Evolutionary conservation across 1,140 invertebrate species (phyloP).

Genomic region (Acyrthosiphon pisum): DNA sequence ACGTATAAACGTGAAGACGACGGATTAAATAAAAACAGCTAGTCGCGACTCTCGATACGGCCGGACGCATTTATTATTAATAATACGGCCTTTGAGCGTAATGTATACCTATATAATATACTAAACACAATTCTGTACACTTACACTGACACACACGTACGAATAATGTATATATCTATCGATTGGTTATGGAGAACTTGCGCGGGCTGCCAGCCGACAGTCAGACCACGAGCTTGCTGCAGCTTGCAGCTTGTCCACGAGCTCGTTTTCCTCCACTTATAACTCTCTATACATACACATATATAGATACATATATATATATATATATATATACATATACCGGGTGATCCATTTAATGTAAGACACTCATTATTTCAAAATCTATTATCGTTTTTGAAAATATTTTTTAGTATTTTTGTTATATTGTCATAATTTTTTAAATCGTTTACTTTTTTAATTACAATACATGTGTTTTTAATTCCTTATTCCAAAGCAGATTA

Average conservation of each 20-base stretch:
- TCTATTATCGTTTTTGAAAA: background rate
- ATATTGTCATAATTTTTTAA: background rate
- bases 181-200: conserved; percentile 17
- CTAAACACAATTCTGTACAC: background rate
- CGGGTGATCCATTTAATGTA: background rate
- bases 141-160: background rate
- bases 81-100: background rate
- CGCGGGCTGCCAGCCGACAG: background rate
- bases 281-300: background rate
- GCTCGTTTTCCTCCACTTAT: conserved; percentile 30
- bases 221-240: background rate
- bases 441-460: background rate
- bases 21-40: too few relatives aligned
- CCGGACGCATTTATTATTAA: background rate
- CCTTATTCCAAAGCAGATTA: background rate
- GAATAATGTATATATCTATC: background rate
- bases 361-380: background rate
- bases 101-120: background rate
- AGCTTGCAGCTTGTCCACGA: background rate
- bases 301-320: background rate
- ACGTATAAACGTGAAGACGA: background rate
- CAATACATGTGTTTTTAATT: background rate
- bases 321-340: background rate
- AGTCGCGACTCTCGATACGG: background rate
- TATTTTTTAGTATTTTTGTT: background rate